Conservation (phyloP, 2,113 vertebrate genomes). For the Rhea pennata region DNA sequence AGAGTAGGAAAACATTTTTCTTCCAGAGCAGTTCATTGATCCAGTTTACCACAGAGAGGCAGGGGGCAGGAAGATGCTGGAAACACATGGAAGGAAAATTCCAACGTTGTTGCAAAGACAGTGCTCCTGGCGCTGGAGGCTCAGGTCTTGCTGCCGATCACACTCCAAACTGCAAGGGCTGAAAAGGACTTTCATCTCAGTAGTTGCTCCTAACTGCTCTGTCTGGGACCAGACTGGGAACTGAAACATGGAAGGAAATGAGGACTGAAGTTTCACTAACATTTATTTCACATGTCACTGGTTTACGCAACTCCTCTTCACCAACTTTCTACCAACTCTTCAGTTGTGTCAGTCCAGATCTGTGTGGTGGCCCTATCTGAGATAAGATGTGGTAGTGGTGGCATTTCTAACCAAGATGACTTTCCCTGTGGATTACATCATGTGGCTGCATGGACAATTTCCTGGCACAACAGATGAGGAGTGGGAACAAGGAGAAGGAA, state of each 20-base stretch:
- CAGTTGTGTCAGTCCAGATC: not conserved
- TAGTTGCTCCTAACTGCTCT: not conserved
- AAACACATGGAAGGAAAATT: not conserved
- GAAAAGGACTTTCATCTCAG: accelerated
- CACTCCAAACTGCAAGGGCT: accelerated
- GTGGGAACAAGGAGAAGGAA: not conserved
- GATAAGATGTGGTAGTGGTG: not conserved
- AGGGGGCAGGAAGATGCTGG: not conserved
- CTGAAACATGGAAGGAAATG: conserved; percentile 57
- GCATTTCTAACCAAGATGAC: not conserved
- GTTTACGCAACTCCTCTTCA: not conserved
- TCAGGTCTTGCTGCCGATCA: not conserved
- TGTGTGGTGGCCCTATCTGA: not conserved
- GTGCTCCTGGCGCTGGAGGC: not conserved
- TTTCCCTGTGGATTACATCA: not conserved
- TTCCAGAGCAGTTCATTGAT: not conserved
- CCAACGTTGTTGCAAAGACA: not conserved
- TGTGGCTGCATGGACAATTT: not conserved
- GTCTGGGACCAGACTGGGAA: conserved; percentile 10
- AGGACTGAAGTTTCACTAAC: conserved; percentile 3
- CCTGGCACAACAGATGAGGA: not conserved
- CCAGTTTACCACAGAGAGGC: not conserved
- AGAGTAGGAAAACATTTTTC: not conserved
- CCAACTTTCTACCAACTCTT: not conserved
- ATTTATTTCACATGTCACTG: not conserved